Base-by-base conservation (phyloP, 2,888 invertebrate genomes). In the Diarsia brunnea region DNA sequence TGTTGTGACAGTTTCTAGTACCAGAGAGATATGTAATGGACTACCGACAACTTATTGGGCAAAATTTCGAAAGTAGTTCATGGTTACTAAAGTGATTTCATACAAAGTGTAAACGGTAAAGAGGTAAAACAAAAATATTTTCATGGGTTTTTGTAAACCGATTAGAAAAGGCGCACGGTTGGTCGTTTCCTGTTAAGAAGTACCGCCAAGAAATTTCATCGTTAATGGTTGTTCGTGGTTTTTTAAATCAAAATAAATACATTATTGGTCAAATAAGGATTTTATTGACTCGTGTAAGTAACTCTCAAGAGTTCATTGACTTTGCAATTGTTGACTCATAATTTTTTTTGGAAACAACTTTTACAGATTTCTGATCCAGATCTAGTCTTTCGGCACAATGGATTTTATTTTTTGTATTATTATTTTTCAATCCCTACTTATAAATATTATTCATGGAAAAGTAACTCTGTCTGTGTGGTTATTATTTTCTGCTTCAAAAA, bases 301-400 rank as follows among this genome's bases (percentile, higher is more conserved):
- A 55, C 49, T n/a, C 27, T 16, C 47, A 2, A 49, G 24, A 73
- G 58, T 60, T 85, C 69, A 71, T 43, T 76, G 86, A 76, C 74
- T 73, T 71, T 55, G 61, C 53, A 8, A 60, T 81, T 73, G 55
- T 58, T 75, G 47, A 14, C 14, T 58, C 55, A 49, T 14, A 2
- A 45, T 64, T 61, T 5, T n/a, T 61, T 69, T 60, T 53, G 10
- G 2, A 43, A 5, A 43, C 21, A 21, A 31, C 47, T 69, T 82
- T 60, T n/a, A 19, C 66, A 70, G 55, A 79, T 67, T 49, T 68
- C 63, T 70, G 63, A 70, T 47, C 69, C 72, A 64, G 2, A 68
- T 2, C 4, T 55, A 49, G 21, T 58, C n/a, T 81, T 53, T 74
- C 45, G 27, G 21, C 43, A 1, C 31, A 7, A 47, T 27, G 11